Conservation (phyloP, 2,797 vertebrate genomes). For the Hyperoplus immaculatus region DNA sequence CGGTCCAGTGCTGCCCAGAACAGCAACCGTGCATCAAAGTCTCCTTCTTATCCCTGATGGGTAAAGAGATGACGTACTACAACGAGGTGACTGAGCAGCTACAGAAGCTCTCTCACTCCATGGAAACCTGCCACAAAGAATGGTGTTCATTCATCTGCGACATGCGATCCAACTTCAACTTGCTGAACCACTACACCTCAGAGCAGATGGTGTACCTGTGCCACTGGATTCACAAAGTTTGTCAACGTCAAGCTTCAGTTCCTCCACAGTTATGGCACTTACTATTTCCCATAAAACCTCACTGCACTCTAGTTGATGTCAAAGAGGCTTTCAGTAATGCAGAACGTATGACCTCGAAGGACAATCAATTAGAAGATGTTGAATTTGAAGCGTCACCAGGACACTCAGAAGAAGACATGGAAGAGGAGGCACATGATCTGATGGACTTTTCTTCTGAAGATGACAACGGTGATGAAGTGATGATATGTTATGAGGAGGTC, state of each 20-base stretch:
- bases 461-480: conserved; percentile 21
- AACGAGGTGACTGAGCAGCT: conserved; percentile 75
- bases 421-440: conserved; percentile 39
- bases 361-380: neutral
- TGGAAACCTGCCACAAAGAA: conserved; percentile 82
- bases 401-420: conserved; percentile 11
- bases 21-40: conserved; percentile 71
- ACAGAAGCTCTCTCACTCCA: conserved; percentile 70
- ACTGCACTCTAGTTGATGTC: conserved; percentile 72
- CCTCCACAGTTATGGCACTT: conserved; percentile 82
- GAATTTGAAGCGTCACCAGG: conserved; percentile 9
- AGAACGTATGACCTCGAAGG: neutral
- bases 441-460: conserved; percentile 70
- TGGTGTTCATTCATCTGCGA: conserved; percentile 79
- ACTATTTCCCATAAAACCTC: conserved; percentile 79
- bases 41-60: conserved; percentile 68
- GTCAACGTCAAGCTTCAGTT: conserved; percentile 23
- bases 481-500: conserved; percentile 22
- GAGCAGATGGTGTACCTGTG: conserved; percentile 86
- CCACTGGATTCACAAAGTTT: conserved; percentile 72
- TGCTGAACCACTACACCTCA: conserved; percentile 85
- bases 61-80: conserved; percentile 48
- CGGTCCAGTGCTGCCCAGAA: conserved; percentile 71
- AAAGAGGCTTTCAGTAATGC: conserved; percentile 59
- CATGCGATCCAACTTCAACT: conserved; percentile 75